phyloP scores from a whole-genome alignment of 1,140 invertebrate species.

The Drosophila mojavensis region DNA sequence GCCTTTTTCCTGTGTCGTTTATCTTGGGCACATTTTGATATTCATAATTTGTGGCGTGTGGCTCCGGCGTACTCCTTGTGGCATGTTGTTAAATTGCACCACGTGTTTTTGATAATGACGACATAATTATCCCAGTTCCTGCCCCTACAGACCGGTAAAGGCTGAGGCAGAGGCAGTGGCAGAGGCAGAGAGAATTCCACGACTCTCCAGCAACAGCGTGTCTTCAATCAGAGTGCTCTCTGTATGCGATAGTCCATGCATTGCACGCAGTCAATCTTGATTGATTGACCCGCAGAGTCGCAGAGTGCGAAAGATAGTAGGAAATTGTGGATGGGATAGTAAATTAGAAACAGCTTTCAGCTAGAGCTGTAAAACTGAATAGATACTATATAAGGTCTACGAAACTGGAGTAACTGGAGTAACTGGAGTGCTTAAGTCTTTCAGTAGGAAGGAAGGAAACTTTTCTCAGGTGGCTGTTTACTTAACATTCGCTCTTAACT shows the following conservation, averaged over 20 bases:
- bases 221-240: no score
- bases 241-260: neutral
- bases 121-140: constrained; percentile 62
- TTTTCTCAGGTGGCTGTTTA: no score
- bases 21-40: constrained; percentile 67
- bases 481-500: neutral
- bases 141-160: neutral
- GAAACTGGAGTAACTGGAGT: no score
- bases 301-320: neutral
- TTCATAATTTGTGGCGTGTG: constrained; percentile 81
- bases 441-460: no score
- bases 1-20: constrained; percentile 66
- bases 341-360: no score
- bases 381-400: no score
- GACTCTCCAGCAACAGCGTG: neutral
- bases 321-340: neutral
- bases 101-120: constrained; percentile 81
- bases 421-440: no score
- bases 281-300: neutral
- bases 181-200: neutral
- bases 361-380: no score
- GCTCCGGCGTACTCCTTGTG: constrained; percentile 48
- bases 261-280: neutral
- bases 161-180: no score
- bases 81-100: constrained; percentile 76